Evolutionary conservation across 2,113 vertebrate genomes (phyloP), one percentile per base, ranked within the genome.

Genomic region (Chamaea fasciata): DNA sequence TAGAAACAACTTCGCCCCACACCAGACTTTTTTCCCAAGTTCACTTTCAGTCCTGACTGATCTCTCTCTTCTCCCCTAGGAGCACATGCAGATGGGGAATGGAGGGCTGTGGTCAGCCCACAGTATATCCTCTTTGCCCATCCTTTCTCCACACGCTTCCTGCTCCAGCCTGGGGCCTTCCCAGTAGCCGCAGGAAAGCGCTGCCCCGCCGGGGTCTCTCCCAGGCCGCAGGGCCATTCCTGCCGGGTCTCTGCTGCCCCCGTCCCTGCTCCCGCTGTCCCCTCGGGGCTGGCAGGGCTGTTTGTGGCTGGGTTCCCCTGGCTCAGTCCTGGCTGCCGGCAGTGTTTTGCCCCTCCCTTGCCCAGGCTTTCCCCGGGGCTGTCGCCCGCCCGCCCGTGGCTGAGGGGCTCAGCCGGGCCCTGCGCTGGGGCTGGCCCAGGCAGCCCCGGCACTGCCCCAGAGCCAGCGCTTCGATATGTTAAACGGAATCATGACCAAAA

Each of bases 111-210:
- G 5, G 21, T 17, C 37, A 59, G 26, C 9, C 26, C 44, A 17
- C 1, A 9, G 17, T 14, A 59, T 17, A 26, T 57, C 7, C 13
- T 57, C 11, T 35, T 37, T 42, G 44, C 42, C 42, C 30, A n/a
- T 47, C 12, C 19, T 24, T 35, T 33, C 24, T n/a, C 31, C 50
- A 57, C 26, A 35, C 13, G 11, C 20, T 42, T 20, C 26, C 35
- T 21, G 0, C 5, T 30, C 30, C 35, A 13, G 3, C 3, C 1
- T 20, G 35, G 9, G 10, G 1, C 28, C 8, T 7, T 11, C 10
- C 18, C 37, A 15, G 2, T 0, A 8, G 0, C 23, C 12, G 3
- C 49, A 74, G 28, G 18, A 3, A 5, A 8, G 9, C 22, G 4
- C 14, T 5, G 47, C 11, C 27, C 13, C 8, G 11, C 8, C 5